Conservation (phyloP, 2,797 vertebrate genomes). For the Eleutherodactylus coqui region DNA sequence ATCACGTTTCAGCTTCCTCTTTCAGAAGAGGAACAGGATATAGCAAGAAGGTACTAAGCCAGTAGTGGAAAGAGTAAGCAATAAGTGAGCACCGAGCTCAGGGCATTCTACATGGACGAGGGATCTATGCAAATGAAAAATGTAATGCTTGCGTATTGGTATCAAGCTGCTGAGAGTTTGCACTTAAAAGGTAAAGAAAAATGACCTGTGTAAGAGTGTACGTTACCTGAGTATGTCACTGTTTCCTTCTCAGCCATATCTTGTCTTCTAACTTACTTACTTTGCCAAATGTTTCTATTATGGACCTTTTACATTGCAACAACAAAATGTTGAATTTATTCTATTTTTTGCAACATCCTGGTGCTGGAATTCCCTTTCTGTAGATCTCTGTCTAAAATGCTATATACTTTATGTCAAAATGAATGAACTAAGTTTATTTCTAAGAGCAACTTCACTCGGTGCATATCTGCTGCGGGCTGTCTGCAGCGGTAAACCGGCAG, state of each 20-base stretch:
- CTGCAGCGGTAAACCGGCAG: too few relatives aligned
- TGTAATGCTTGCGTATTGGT: constrained; percentile 6
- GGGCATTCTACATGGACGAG: background rate
- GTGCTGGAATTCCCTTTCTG: too few relatives aligned
- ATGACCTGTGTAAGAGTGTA: background rate
- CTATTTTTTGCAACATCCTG: too few relatives aligned
- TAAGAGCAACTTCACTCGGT: too few relatives aligned
- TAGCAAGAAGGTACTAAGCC: constrained; percentile 23
- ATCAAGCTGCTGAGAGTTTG: background rate
- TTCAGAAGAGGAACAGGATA: constrained; percentile 52
- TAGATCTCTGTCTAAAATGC: background rate
- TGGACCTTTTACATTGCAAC: too few relatives aligned
- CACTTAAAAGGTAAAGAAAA: constrained; percentile 4
- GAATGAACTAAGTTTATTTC: background rate
- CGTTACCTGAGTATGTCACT: background rate
- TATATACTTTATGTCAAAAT: background rate
- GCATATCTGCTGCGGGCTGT: too few relatives aligned
- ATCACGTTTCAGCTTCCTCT: constrained; percentile 45
- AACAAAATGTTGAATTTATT: too few relatives aligned
- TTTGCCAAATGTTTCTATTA: too few relatives aligned
- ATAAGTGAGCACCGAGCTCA: background rate
- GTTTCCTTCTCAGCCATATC: background rate
- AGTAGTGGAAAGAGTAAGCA: constrained; percentile 13
- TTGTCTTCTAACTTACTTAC: background rate
- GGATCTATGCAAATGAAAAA: background rate